Conservation (phyloP, 23 tunicate genomes). For the Trididemnum nubilum region DNA sequence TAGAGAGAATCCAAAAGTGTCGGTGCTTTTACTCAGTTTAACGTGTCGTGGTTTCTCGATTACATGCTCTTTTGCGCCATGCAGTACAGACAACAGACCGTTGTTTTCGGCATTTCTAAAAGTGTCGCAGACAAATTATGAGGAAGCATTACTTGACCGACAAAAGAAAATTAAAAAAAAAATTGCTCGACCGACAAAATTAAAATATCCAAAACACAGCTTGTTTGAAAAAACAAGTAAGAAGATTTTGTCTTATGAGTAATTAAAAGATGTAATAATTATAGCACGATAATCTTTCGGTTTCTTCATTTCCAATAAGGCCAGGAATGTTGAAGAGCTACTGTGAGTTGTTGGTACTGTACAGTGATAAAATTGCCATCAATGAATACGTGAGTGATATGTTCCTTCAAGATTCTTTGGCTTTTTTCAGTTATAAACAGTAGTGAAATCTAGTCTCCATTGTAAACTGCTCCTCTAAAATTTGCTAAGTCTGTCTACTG, state of each 20-base stretch:
- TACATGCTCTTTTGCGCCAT: too few species aligned
- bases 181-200: too few species aligned
- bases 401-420: conserved; percentile 22
- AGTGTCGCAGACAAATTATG: too few species aligned
- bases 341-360: background rate
- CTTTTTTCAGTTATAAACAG: conserved; percentile 8
- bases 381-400: conserved; percentile 9
- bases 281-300: background rate
- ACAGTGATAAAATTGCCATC: conserved; percentile 12
- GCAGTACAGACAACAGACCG: too few species aligned
- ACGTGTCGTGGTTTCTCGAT: too few species aligned
- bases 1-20: too few species aligned
- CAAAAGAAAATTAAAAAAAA: too few species aligned
- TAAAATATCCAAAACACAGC: too few species aligned
- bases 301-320: conserved; percentile 18
- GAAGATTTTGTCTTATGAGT: conserved; percentile 5
- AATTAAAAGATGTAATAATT: conserved; percentile 5
- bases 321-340: background rate
- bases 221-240: too few species aligned
- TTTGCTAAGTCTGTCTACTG: conserved; percentile 17
- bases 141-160: too few species aligned
- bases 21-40: too few species aligned
- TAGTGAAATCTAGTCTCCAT: conserved; percentile 9
- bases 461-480: conserved; percentile 19
- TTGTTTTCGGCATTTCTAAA: too few species aligned